Conservation (phyloP, 1,140 invertebrate species). For the Diprion similis region DNA sequence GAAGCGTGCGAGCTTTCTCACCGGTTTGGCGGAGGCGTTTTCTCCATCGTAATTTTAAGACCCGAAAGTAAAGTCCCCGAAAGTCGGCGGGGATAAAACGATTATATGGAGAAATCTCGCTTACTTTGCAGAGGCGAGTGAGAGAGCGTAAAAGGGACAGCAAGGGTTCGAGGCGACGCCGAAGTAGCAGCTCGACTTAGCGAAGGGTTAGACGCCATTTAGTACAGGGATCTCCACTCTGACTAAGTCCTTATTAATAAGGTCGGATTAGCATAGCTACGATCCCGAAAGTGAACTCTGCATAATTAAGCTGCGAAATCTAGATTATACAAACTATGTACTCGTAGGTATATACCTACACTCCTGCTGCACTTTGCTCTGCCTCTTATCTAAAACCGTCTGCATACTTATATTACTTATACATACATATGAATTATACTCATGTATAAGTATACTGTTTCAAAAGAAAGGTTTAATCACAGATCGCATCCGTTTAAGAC, state of each 20-base stretch:
- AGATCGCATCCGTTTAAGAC: too few relatives aligned
- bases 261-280: slow-evolving; percentile 52
- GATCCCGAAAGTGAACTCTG: slow-evolving; percentile 37
- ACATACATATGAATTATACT: too few relatives aligned
- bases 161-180: slow-evolving; percentile 20
- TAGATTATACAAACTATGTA: slow-evolving; percentile 37
- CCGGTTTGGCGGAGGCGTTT: neutral
- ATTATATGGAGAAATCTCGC: slow-evolving; percentile 49
- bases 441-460: too few relatives aligned
- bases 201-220: slow-evolving; percentile 45
- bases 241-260: slow-evolving; percentile 52
- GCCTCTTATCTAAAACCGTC: too few relatives aligned
- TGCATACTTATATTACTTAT: too few relatives aligned
- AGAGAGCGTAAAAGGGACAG: slow-evolving; percentile 25
- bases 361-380: too few relatives aligned
- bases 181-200: slow-evolving; percentile 38
- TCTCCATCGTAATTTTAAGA: slow-evolving; percentile 31
- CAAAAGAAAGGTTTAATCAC: too few relatives aligned
- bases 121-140: slow-evolving; percentile 31
- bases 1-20: neutral
- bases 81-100: slow-evolving; percentile 46
- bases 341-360: too few relatives aligned
- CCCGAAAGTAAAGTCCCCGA: slow-evolving; percentile 31
- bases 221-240: slow-evolving; percentile 45
- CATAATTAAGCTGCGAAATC: slow-evolving; percentile 41